phyloP scores from a whole-genome alignment of 2,797 vertebrate species.

The Lepus oiostolus region DNA sequence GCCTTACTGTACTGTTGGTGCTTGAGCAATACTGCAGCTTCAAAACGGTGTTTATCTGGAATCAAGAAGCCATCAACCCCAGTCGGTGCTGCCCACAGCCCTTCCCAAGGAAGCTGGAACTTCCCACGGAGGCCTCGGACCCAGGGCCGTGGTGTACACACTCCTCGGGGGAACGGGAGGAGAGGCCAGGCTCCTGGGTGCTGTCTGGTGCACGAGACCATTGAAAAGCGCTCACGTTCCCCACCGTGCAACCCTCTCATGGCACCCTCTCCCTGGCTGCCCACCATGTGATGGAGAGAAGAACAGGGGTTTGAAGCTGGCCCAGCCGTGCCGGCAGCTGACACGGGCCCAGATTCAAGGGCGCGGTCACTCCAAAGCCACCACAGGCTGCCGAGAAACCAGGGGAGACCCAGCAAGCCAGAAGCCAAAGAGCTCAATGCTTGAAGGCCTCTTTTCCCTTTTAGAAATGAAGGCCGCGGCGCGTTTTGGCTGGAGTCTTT shows the following conservation, averaged over 20 bases:
- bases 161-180: too few relatives aligned
- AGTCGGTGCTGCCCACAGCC: background rate
- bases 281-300: background rate
- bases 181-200: background rate
- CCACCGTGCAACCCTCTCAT: fast-evolving
- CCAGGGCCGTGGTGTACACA: fast-evolving
- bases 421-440: background rate
- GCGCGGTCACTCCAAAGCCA: background rate
- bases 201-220: too few relatives aligned
- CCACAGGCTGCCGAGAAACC: background rate
- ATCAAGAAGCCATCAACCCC: background rate
- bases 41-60: slow-evolving; percentile 62
- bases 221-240: background rate
- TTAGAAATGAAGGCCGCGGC: slow-evolving; percentile 14
- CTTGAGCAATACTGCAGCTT: slow-evolving; percentile 72
- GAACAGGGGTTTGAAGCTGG: background rate
- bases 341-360: background rate
- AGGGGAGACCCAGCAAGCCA: background rate
- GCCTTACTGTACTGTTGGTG: slow-evolving; percentile 72
- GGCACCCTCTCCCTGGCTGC: background rate
- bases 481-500: slow-evolving; percentile 26
- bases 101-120: background rate
- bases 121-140: background rate
- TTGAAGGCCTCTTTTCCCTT: background rate
- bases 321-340: background rate